A percentile compares a stretch with the other conserved stretches of the same genome.
Evolutionary conservation across 2,888 invertebrate genomes (phyloP).

Genomic region (Tridacna crocea): DNA sequence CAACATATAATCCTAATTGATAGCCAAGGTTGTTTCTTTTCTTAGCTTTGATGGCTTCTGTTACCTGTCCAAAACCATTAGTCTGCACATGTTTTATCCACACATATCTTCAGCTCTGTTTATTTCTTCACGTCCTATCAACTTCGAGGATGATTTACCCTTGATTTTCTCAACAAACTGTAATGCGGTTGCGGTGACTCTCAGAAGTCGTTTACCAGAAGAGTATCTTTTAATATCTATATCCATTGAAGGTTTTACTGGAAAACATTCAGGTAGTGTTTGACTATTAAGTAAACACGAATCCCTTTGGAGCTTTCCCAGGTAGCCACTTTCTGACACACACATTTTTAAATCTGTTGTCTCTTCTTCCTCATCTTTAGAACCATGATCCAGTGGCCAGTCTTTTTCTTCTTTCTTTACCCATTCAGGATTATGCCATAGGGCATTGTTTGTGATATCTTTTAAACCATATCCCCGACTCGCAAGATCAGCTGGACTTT

Average conservation of each 20-base stretch:
- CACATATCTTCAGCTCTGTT: slow-evolving; percentile 12
- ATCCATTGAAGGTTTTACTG: slow-evolving; percentile 16
- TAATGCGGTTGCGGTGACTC: slow-evolving; percentile 12
- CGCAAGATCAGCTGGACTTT: slow-evolving; percentile 21
- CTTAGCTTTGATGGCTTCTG: background rate
- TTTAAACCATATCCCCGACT: slow-evolving; percentile 18
- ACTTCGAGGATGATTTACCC: background rate
- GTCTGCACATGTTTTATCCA: slow-evolving; percentile 7
- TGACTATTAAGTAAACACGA: too few species aligned
- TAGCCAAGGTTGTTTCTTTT: too few species aligned
- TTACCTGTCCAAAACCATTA: background rate
- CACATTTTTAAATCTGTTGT: background rate
- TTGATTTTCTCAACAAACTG: slow-evolving; percentile 16
- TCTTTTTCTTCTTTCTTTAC: slow-evolving; percentile 8
- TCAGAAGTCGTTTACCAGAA: slow-evolving; percentile 20
- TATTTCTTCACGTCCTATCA: slow-evolving; percentile 12
- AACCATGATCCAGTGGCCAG: background rate
- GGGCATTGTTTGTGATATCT: background rate
- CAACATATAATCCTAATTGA: too few species aligned
- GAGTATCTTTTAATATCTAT: slow-evolving; percentile 27
- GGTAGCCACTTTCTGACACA: background rate
- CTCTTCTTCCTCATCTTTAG: background rate
- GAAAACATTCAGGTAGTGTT: background rate
- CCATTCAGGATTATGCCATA: slow-evolving; percentile 26
- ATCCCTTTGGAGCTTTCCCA: too few species aligned